Conservation (phyloP, 2,113 vertebrate species). For the Numida meleagris region DNA sequence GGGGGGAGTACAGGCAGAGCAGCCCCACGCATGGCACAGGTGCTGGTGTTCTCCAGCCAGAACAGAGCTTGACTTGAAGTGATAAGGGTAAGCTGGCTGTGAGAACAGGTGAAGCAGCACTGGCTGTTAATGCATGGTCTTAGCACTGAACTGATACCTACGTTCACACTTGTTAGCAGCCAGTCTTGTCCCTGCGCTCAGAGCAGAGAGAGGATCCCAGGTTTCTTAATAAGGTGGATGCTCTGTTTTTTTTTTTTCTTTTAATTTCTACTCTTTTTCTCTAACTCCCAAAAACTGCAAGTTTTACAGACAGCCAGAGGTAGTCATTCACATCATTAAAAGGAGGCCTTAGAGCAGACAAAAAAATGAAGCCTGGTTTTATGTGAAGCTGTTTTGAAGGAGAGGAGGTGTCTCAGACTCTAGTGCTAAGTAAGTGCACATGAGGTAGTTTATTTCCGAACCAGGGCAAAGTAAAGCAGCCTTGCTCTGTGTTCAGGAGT, state of each 20-base stretch:
- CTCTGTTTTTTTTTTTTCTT: fast-evolving
- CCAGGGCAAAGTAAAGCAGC: background rate
- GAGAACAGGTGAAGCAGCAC: background rate
- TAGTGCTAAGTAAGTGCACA: too few relatives aligned
- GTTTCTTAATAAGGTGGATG: too few relatives aligned
- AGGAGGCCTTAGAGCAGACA: too few relatives aligned
- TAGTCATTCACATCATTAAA: background rate
- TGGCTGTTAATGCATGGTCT: background rate
- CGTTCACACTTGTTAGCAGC: fast-evolving
- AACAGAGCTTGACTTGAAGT: fast-evolving
- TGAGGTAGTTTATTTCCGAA: background rate
- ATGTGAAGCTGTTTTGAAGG: background rate
- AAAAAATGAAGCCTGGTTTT: too few relatives aligned
- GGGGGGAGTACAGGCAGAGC: background rate
- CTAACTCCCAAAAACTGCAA: fast-evolving
- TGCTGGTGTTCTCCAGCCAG: fast-evolving
- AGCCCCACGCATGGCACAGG: fast-evolving
- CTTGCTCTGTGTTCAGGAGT: background rate
- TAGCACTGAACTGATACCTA: fast-evolving
- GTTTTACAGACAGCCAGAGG: background rate
- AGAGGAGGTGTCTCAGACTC: background rate
- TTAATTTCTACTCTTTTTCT: background rate
- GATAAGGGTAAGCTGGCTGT: background rate
- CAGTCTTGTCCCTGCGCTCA: fast-evolving
- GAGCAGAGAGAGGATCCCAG: background rate